Base-by-base conservation (phyloP, 2,888 invertebrate genomes). In the Heliconius aoede region DNA sequence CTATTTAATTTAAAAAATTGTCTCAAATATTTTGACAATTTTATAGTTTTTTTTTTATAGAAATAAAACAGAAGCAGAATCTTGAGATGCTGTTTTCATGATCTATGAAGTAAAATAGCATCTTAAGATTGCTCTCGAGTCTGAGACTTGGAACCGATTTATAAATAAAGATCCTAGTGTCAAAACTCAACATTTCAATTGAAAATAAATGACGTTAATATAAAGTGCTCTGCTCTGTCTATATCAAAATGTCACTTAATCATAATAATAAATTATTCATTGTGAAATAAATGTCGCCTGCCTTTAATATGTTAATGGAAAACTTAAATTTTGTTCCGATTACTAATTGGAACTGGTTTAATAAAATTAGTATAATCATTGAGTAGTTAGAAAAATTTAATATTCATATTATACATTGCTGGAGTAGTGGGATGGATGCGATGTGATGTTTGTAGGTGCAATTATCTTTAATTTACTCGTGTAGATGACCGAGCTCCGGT, bases 161-260 rank as follows among this genome's bases (percentile, higher is more conserved):
- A 13, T 4, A 40, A 26, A 40, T 26, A 67, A 3, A 36, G 15
- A 1, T 24, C 13, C n/a, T 13, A 13, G 36, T 36, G 1, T 36
- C 11, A 36, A 46, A 13, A 26, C 18, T 32, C 1, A 46, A 67
- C 28, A 68, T 68, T 68, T 51, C 40, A 51, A 11, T 46, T 46
- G 9, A 62, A 32, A 62, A 9, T 62, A 62, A 62, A n/a, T 13
- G 30, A 68, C n/a, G 13, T 21, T 51, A n/a, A 51, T 5, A 51
- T 51, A 30, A 68, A 51, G 30, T 51, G 68, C 68, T 68, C 74
- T 4, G 40, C 28, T 58, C 58, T n/a, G 40, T 67, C n/a, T 58
- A 67, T 67, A 28, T 74, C 67, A 67, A 26, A 64, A 40, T 67
- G 73, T 74, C 73, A 74, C 67, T 74, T 74, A n/a, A 21, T 21